A percentile compares a stretch with the other conserved stretches of the same genome.
phyloP scores from a whole-genome alignment of 2,888 invertebrate species.

The Camptogramma bilineatum region DNA sequence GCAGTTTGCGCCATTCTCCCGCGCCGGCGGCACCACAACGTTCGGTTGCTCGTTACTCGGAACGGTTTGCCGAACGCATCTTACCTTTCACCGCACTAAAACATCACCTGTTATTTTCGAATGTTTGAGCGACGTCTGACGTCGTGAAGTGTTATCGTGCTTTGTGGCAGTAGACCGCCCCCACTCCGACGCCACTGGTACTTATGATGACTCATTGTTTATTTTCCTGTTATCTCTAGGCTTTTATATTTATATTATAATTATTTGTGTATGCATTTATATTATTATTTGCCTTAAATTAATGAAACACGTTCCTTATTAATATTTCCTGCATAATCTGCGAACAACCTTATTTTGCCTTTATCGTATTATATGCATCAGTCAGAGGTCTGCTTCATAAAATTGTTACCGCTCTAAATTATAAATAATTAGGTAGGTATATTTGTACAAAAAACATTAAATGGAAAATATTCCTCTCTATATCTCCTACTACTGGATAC shows the following conservation, averaged over 20 bases:
- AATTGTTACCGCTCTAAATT: too few species aligned
- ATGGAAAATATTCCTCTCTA: background rate
- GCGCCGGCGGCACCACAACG: slow-evolving; percentile 77
- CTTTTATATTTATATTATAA: slow-evolving; percentile 59
- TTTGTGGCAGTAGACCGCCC: slow-evolving; percentile 73
- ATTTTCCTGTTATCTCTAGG: slow-evolving; percentile 62
- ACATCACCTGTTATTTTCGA: slow-evolving; percentile 72
- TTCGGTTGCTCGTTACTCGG: slow-evolving; percentile 74
- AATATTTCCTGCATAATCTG: background rate
- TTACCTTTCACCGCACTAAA: slow-evolving; percentile 79
- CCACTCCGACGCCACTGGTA: slow-evolving; percentile 66
- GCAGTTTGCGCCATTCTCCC: slow-evolving; percentile 83
- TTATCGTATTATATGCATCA: slow-evolving; percentile 20
- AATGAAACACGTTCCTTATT: background rate
- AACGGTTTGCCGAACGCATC: slow-evolving; percentile 77
- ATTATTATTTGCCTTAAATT: slow-evolving; percentile 40
- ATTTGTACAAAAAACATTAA: background rate
- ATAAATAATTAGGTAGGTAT: too few species aligned
- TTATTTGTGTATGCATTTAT: slow-evolving; percentile 46
- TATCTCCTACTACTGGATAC: background rate
- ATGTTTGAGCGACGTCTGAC: slow-evolving; percentile 69
- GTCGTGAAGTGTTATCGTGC: slow-evolving; percentile 81
- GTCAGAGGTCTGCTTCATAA: slow-evolving; percentile 21
- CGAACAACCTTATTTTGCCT: background rate
- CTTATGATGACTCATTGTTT: slow-evolving; percentile 70